Conservation (phyloP, 2,797 vertebrate species). For the Leucoraja ocellata region DNA sequence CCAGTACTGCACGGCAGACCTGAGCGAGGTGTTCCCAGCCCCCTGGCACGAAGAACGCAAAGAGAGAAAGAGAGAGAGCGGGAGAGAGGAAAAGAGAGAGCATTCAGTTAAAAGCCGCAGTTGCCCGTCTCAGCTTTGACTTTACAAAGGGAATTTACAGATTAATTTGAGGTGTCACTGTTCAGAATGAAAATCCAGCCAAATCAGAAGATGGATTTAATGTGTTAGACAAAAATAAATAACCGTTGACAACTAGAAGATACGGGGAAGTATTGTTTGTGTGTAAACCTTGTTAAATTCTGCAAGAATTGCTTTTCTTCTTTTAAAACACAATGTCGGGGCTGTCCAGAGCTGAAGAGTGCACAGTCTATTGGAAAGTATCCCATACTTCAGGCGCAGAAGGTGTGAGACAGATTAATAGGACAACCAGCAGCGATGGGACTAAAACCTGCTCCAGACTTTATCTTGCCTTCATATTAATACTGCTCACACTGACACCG, state of each 20-base stretch:
- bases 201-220: not conserved
- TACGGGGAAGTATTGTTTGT: conserved; percentile 28
- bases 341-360: conserved; percentile 59
- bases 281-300: not conserved
- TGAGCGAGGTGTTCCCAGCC: not conserved
- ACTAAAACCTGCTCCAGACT: conserved; percentile 57
- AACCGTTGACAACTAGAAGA: conserved; percentile 36
- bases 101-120: conserved; percentile 11
- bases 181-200: not conserved
- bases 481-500: conserved; percentile 79
- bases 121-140: not conserved
- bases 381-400: conserved; percentile 49
- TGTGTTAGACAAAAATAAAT: not conserved
- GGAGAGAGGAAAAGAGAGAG: not conserved
- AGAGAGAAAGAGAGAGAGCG: not conserved
- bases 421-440: conserved; percentile 48
- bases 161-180: conserved; percentile 27
- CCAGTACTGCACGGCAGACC: conserved; percentile 18
- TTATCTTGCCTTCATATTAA: conserved; percentile 60
- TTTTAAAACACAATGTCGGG: conserved; percentile 63
- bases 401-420: conserved; percentile 50
- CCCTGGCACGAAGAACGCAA: not conserved
- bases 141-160: conserved; percentile 35
- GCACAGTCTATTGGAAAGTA: conserved; percentile 55
- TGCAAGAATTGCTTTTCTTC: not conserved